Evolutionary conservation across 2,113 vertebrate genomes (phyloP).

Genomic region (Ceyx melanurus): DNA sequence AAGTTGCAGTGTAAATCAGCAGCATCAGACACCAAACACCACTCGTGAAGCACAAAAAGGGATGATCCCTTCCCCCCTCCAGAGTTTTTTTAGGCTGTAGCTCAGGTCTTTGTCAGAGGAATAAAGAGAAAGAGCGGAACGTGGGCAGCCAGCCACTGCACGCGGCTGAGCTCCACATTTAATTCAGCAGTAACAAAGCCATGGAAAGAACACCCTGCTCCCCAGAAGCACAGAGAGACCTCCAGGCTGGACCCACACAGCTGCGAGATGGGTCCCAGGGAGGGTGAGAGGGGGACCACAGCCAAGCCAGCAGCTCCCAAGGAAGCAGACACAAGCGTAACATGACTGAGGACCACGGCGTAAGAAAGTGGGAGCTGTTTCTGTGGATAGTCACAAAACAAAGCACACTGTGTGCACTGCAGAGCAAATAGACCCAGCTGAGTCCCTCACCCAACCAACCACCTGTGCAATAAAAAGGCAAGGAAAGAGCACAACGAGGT

Average conservation of each 20-base stretch:
- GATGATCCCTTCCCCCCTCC: background rate
- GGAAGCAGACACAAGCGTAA: background rate
- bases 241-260: background rate
- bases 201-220: background rate
- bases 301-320: background rate
- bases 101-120: background rate
- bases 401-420: fast-evolving
- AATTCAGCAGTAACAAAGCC: background rate
- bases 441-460: background rate
- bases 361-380: background rate
- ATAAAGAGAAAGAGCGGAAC: background rate
- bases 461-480: background rate
- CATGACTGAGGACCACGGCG: fast-evolving
- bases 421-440: background rate
- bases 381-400: fast-evolving
- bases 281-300: background rate
- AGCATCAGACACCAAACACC: background rate
- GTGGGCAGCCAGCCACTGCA: background rate
- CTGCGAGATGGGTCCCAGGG: background rate
- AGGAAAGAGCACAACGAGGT: background rate
- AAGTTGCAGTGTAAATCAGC: background rate
- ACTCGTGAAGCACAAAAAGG: background rate
- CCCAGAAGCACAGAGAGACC: background rate
- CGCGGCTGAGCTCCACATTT: background rate
- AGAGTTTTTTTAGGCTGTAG: background rate